Evolutionary conservation across 1,140 invertebrate species (phyloP).

Genomic region (Apis cerana): DNA sequence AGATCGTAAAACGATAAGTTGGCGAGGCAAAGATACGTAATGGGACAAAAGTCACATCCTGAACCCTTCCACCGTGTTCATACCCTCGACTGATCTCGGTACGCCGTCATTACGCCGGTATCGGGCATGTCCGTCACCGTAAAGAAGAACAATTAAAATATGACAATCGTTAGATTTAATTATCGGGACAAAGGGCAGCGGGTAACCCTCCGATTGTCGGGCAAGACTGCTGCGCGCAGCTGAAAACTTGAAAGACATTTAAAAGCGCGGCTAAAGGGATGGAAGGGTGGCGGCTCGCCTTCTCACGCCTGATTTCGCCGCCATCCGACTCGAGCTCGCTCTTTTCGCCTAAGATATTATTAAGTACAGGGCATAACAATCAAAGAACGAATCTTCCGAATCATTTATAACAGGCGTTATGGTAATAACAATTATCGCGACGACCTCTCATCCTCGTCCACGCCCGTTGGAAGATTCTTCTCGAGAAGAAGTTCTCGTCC

Average conservation of each 20-base stretch:
- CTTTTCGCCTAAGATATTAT: conserved; percentile 54
- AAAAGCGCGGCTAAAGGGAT: conserved; percentile 73
- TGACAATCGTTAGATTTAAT: conserved; percentile 80
- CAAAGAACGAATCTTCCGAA: conserved; percentile 68
- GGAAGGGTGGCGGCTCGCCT: conserved; percentile 53
- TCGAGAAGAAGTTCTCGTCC: conserved; percentile 18
- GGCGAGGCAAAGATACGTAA: conserved; percentile 68
- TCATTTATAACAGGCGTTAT: conserved; percentile 70
- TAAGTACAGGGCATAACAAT: conserved; percentile 69
- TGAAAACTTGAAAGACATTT: conserved; percentile 79
- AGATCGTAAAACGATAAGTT: conserved; percentile 51
- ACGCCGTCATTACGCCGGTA: conserved; percentile 68
- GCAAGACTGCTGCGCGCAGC: conserved; percentile 75
- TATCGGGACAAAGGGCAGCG: conserved; percentile 74
- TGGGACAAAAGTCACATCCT: conserved; percentile 72
- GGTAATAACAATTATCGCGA: conserved; percentile 68
- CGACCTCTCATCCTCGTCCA: conserved; percentile 4
- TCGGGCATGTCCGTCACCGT: conserved; percentile 57
- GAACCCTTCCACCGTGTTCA: conserved; percentile 6
- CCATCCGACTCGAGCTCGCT: conserved; percentile 36
- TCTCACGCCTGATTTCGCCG: conserved; percentile 64
- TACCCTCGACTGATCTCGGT: conserved; percentile 58
- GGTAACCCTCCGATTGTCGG: conserved; percentile 48
- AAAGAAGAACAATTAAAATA: conserved; percentile 79
- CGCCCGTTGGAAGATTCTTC: background rate